Base-by-base conservation (phyloP, 30 jellyfish, hydroid and myxozoan species). In the Hydractinia echinata region DNA sequence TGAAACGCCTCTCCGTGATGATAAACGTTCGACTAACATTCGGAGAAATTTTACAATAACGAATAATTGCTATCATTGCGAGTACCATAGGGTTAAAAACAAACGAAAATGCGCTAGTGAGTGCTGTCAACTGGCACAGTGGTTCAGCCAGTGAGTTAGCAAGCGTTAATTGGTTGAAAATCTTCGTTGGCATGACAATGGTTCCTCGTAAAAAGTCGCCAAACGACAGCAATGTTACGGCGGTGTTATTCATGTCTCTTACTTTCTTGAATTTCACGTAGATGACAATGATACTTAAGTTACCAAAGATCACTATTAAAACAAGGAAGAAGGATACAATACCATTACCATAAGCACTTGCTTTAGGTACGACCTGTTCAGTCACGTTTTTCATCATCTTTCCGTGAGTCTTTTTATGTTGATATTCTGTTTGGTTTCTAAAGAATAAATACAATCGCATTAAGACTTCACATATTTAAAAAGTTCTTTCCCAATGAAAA, bases 141-240 rank as follows among this genome's bases (percentile, higher is more conserved):
- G 74, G 74, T 8, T 72, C 82, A 53, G 56, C 54, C 76, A 78
- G 62, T 1, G 88, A 69, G 10, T 81, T 76, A 5, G 88, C 85
- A 4, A 81, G 72, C 14, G 50, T 66, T 44, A 90, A 84, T 68
- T 73, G 95, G 50, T 82, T 86, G 67, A 58, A 72, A 4, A 91
- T 55, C 60, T 90, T 90, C 5, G 85, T 54, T 4, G 95, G 53
- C 70, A 81, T 51, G 5, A 87, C 78, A 14, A 90, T 76, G 50
- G 95, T 54, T 30, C 95, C 94, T 54, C 95, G 90, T 55, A 82
- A 54, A 54, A 90, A 77, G 66, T 90, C 97, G 60, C 76, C 84
- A 48, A 90, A 54, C n/a, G 95, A 88, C 44, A 90, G 72, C 56
- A 84, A 88, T 48, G 88, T 18, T 6, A 90, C 91, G 53, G 88